A percentile compares a stretch with the other conserved stretches of the same genome.
Conservation (phyloP, 2,113 vertebrate species). For the Lonchura striata region DNA sequence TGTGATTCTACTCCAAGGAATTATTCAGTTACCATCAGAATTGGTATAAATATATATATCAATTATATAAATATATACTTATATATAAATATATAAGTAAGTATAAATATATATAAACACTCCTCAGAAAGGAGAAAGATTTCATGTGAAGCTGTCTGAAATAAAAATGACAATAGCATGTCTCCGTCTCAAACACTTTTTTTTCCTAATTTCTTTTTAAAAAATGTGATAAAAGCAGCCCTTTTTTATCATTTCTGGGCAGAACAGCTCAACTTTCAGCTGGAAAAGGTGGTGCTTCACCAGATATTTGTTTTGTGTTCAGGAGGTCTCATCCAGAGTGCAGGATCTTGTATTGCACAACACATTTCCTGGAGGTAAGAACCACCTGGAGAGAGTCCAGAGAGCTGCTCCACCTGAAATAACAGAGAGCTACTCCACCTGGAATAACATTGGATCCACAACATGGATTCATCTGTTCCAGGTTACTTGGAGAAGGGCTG, state of each 20-base stretch:
- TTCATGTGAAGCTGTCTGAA: neutral
- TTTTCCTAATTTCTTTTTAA: neutral
- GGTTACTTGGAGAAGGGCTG: neutral
- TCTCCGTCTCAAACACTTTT: neutral
- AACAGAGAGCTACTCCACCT: neutral
- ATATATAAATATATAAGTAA: too few relatives aligned
- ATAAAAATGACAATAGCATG: neutral
- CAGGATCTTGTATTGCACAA: neutral
- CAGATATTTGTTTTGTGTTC: rapidly evolving
- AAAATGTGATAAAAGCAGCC: neutral
- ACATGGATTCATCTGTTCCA: neutral
- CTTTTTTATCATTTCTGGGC: neutral
- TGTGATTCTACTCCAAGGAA: neutral
- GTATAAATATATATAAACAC: too few relatives aligned
- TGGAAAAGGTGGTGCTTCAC: neutral
- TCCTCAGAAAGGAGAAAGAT: neutral
- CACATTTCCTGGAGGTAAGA: neutral
- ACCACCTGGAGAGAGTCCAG: neutral
- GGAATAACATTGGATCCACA: neutral
- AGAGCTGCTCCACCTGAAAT: neutral
- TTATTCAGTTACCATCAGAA: neutral
- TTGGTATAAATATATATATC: neutral
- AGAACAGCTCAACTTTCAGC: neutral
- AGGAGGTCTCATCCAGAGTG: neutral
- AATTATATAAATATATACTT: too few relatives aligned